A percentile compares a stretch with the other conserved stretches of the same genome.
These are phyloP conservation scores for Sphaeridia pumilis DNA, from an alignment of 2,888 invertebrate species.

Conservation along the genomic window DNA sequence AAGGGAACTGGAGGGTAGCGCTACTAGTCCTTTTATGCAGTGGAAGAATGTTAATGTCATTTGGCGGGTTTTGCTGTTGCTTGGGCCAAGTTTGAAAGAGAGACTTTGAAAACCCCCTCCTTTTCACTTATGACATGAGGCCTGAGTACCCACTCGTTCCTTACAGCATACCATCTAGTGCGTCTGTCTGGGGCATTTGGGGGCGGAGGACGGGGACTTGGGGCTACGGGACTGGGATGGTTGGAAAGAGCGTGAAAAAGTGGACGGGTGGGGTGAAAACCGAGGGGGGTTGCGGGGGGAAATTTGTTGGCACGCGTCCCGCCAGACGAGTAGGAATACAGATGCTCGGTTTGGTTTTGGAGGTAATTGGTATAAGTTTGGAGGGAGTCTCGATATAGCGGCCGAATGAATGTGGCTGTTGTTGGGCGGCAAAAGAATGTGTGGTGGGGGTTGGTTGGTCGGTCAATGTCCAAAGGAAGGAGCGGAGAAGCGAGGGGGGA, in stretches of 20 bases:
- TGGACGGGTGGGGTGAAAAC: too few species aligned
- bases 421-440: too few species aligned
- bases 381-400: too few species aligned
- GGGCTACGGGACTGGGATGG: not conserved
- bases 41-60: too few species aligned
- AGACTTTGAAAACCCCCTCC: too few species aligned
- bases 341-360: too few species aligned
- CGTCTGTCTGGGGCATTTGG: constrained; percentile 20
- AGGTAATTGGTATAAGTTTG: too few species aligned
- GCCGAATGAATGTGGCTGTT: too few species aligned
- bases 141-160: not conserved
- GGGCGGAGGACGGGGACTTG: not conserved
- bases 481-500: not conserved
- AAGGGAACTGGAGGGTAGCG: too few species aligned
- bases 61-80: too few species aligned
- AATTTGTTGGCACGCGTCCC: constrained; percentile 23
- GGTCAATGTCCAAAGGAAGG: constrained; percentile 9
- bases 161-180: constrained; percentile 20
- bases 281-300: not conserved
- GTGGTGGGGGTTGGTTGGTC: constrained; percentile 12
- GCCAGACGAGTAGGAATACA: constrained; percentile 26
- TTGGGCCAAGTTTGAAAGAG: too few species aligned
- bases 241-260: not conserved
- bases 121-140: not conserved
- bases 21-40: too few species aligned